Percentiles rank a stretch among this genome's conserved stretches.
These are phyloP conservation scores for Oenanthe melanoleuca DNA, from an alignment of 2,113 vertebrate species.

Conservation along the genomic window DNA sequence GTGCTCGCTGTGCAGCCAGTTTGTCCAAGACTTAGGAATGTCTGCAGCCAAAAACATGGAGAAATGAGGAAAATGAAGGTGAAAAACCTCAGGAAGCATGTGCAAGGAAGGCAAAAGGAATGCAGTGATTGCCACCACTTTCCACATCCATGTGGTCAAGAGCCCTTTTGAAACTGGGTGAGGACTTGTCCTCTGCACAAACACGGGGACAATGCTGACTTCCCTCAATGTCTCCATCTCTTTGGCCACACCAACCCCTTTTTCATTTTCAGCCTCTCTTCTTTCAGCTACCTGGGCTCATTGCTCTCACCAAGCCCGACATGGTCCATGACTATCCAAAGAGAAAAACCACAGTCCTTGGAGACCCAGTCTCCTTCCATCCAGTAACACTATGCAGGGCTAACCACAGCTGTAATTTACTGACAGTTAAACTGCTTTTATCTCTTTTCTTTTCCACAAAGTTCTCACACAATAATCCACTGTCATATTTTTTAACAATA, in stretches of 20 bases:
- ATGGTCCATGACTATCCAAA: neutral
- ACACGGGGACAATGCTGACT: neutral
- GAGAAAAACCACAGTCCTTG: neutral
- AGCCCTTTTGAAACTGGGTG: neutral
- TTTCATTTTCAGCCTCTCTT: neutral
- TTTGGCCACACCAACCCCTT: neutral
- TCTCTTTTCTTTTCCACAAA: slow-evolving; percentile 56
- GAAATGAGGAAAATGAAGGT: neutral
- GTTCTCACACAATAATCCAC: slow-evolving; percentile 57
- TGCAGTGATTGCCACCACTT: neutral
- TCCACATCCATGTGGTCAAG: fast-evolving
- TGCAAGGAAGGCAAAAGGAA: neutral
- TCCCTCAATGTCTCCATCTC: neutral
- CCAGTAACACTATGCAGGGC: slow-evolving; percentile 15
- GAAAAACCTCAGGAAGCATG: neutral
- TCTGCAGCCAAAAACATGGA: neutral
- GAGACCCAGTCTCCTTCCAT: neutral
- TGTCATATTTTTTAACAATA: slow-evolving; percentile 54
- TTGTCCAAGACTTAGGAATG: slow-evolving; percentile 10
- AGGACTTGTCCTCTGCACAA: fast-evolving
- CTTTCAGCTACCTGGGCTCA: neutral
- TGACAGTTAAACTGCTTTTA: slow-evolving; percentile 71
- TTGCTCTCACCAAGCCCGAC: neutral
- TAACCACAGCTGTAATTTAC: slow-evolving; percentile 56
- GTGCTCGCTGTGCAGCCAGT: neutral